Evolutionary conservation across 2,797 vertebrate genomes (phyloP).

Genomic region (Lagocephalus sceleratus): DNA sequence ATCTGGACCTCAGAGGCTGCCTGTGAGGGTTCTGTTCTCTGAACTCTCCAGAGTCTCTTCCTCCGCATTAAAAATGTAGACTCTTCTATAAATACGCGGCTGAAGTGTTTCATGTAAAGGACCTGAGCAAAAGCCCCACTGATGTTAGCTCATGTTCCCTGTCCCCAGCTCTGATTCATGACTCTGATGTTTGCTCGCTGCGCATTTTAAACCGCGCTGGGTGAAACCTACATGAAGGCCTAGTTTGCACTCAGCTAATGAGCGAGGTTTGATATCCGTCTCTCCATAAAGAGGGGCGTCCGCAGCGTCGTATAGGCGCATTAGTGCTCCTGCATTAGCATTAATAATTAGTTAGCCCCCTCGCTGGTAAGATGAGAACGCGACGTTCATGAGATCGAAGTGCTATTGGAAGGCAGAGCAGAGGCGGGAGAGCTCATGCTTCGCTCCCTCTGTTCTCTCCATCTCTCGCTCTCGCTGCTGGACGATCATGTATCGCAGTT

Average conservation of each 20-base stretch:
- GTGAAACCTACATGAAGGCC: not conserved
- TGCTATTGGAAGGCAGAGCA: slow-evolving; percentile 58
- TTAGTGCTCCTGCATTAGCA: slow-evolving; percentile 43
- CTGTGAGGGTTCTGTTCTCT: slow-evolving; percentile 45
- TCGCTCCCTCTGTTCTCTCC: slow-evolving; percentile 5
- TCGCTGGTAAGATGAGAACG: slow-evolving; percentile 53
- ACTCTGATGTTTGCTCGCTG: slow-evolving; percentile 1
- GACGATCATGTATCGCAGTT: slow-evolving; percentile 64
- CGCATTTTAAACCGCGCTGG: not conserved
- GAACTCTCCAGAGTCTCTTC: slow-evolving; percentile 59
- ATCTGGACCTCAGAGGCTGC: slow-evolving; percentile 35
- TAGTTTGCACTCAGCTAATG: not conserved
- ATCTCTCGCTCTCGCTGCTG: slow-evolving; percentile 30
- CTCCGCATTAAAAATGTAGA: slow-evolving; percentile 75
- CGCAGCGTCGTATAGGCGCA: slow-evolving; percentile 20
- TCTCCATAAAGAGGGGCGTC: not conserved
- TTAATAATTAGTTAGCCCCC: slow-evolving; percentile 48
- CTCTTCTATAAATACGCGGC: slow-evolving; percentile 76
- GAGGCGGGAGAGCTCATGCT: slow-evolving; percentile 50
- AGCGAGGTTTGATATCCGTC: slow-evolving; percentile 6
- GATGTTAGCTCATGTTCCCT: slow-evolving; percentile 27
- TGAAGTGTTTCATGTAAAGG: slow-evolving; percentile 73
- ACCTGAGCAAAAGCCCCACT: slow-evolving; percentile 51
- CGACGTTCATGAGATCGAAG: slow-evolving; percentile 50
- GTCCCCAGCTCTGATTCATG: slow-evolving; percentile 18